Percentiles rank a stretch among this genome's conserved stretches.
Conservation (phyloP, 2,888 invertebrate genomes). For the Melipona beecheii region DNA sequence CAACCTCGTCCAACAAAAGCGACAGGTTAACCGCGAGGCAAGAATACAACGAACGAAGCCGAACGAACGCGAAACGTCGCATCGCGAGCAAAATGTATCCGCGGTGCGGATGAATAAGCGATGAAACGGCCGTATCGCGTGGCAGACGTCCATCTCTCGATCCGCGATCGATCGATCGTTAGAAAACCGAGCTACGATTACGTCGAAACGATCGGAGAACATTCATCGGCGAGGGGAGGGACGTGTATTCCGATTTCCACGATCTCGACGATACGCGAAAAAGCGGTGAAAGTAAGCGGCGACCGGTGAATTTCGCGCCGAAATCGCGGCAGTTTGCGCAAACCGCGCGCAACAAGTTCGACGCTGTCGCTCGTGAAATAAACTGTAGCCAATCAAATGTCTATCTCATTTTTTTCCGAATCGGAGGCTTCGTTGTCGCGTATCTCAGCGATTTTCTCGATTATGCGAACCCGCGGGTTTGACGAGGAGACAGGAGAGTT, state of each 20-base stretch:
- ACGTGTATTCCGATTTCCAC: not conserved
- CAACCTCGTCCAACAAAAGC: constrained; percentile 28
- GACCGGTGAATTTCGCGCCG: not conserved
- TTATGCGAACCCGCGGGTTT: not conserved
- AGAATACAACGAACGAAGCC: constrained; percentile 28
- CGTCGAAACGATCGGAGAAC: not conserved
- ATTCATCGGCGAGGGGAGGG: too few relatives aligned
- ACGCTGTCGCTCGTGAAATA: constrained; percentile 51
- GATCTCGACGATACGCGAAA: not conserved
- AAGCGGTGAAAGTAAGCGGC: constrained; percentile 40
- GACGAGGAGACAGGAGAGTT: not conserved
- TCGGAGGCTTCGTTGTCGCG: not conserved
- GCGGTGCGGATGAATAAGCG: constrained; percentile 27
- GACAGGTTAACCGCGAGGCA: constrained; percentile 27
- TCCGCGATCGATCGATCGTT: not conserved
- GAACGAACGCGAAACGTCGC: constrained; percentile 38
- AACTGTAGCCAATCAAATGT: constrained; percentile 48
- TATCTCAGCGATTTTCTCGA: not conserved
- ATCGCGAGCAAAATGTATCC: constrained; percentile 27
- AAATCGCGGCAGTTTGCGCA: constrained; percentile 47
- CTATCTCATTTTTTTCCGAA: constrained; percentile 27
- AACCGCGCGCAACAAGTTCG: constrained; percentile 68
- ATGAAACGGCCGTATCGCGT: constrained; percentile 28
- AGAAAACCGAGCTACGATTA: not conserved
- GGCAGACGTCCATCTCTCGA: constrained; percentile 20